Evolutionary conservation across 64 coral and sea anemone species (phyloP).

Genomic region (Montipora cactus): DNA sequence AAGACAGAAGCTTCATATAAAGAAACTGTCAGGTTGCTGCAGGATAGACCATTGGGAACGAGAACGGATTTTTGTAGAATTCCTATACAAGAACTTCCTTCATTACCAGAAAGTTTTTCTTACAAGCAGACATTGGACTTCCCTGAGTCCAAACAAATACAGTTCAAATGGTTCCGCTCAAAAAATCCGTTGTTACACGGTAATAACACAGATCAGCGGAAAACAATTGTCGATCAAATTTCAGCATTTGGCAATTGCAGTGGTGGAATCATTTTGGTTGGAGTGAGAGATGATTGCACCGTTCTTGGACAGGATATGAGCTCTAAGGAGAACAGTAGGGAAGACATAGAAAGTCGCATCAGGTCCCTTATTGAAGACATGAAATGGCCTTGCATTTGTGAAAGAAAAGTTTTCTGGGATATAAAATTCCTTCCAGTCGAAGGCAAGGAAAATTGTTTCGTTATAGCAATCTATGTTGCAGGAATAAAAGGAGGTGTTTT

Average conservation of each 20-base stretch:
- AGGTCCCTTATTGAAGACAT: not conserved
- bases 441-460: not conserved
- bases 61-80: not conserved
- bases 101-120: not conserved
- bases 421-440: not conserved
- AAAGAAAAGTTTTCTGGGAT: not conserved
- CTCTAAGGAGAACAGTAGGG: not conserved
- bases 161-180: not conserved
- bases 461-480: not conserved
- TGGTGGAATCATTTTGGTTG: conserved; percentile 1
- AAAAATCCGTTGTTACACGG: not conserved
- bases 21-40: not conserved
- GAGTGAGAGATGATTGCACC: not conserved
- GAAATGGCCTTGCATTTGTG: not conserved
- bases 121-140: not conserved
- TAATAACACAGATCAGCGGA: no score
- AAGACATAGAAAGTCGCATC: not conserved
- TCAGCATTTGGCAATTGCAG: not conserved
- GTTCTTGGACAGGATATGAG: not conserved
- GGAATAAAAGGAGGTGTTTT: not conserved
- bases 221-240: not conserved
- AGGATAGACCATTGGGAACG: not conserved
- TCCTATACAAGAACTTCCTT: not conserved
- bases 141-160: not conserved
- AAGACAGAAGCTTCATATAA: not conserved